Evolutionary conservation across 1,140 invertebrate species (phyloP), one percentile per base, ranked within the genome.

Genomic region (Mamestra configurata): DNA sequence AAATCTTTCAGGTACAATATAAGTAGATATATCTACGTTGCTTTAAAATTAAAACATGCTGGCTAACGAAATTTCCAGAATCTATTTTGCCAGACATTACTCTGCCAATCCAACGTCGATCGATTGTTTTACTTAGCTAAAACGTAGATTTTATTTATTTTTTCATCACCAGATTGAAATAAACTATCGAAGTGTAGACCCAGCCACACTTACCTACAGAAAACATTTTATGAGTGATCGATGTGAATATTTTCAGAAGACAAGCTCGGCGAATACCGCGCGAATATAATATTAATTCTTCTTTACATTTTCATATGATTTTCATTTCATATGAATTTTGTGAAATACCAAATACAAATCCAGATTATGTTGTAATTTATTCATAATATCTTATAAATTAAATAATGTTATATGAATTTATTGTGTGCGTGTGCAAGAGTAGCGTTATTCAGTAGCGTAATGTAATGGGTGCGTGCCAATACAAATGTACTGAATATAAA

Each of bases 401-500:
- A 49, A 64, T 76, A 61, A 76, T 46, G 15, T 76, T 57, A 46
- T 61, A 75, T 27, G 18, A 46, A 61, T 76, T 37, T 75, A 61
- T 61, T 51, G 43, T 10, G 11, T 76, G 40, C 35, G 37, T 61
- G 43, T 76, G 57, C 37, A 31, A 31, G 55, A 46, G 22, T 61
- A 64, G 37, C 40, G 77, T 64, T 76, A 79, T 61, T 79, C 37
- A 22, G 31, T 76, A 15, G 79, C 53, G 59, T 79, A 84, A 66
- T 75, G 66, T 80, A 89, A 88, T 79, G 82, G 83, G 77, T 77
- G 84, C 79, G 76, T 86, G 84, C 86, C 88, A 89, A 87, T 89
- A 89, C 82, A 88, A 88, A 88, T 88, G 82, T 80, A 86, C 77
- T 68, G 79, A 79, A 18, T 43, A 84, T 89, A 90, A 90, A 90